Evolutionary conservation across 2,797 vertebrate species (phyloP), one percentile per base, ranked within the genome.

Genomic region (Taenioides sp.): DNA sequence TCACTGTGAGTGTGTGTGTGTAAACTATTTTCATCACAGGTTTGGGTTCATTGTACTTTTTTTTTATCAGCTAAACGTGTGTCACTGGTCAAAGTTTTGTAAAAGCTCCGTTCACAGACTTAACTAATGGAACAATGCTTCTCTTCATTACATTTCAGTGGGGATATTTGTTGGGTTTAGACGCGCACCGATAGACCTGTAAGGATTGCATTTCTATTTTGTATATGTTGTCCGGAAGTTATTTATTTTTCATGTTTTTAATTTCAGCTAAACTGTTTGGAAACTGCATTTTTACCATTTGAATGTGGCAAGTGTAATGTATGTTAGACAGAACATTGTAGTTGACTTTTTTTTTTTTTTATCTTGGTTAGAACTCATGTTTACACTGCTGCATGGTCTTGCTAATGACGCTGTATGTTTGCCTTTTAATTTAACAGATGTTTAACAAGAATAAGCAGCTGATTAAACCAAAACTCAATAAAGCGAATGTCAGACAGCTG

Each of bases 401-500:
- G 73, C 78, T 76, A 71, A 86, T 82, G 60, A 88, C 74, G 86
- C 80, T 91, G 87, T 92, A 91, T 72, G 84, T 87, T 87, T 86
- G 14, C 81, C 84, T 84, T 89, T 86, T 87, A 84, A 86, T 83
- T 89, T 81, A 84, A 88, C 37, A 85, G 71, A 85, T 74, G 69
- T 86, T 60, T 88, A 23, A 68, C 23, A 68, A 27, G 18, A 27
- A 84, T 58, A 81, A 76, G 75, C 86, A 82, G 90, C 91, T 91
- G 87, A 86, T 86, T 4, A 89, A 76, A 93, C 92, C 93, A 93
- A 93, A 94, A 90, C 50, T 49, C 89, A 93, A 92, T 93, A 93
- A 94, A 91, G 81, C 81, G 85, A 90, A 89, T 93, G 90, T 92
- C 86, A 67, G 75, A 83, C 76, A 81, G 84, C 73, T 77, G 71